Conservation (phyloP, 2,888 invertebrate genomes). For the Euproctis similis region DNA sequence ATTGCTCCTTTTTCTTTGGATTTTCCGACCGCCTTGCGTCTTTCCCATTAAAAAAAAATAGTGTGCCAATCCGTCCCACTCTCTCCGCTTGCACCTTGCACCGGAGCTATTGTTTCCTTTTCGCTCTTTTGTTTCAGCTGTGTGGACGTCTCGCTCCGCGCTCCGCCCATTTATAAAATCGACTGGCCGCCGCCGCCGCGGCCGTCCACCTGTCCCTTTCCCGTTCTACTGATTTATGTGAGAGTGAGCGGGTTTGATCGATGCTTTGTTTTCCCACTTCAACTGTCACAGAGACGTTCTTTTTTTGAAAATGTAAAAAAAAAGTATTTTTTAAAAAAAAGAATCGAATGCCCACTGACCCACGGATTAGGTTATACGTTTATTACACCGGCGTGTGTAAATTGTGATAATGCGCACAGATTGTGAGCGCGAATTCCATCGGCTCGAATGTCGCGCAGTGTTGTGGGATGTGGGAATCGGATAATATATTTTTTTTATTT, state of each 20-base stretch:
- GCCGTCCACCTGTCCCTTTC: constrained; percentile 73
- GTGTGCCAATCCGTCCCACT: constrained; percentile 44
- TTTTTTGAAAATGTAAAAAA: constrained; percentile 52
- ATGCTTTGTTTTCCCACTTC: constrained; percentile 69
- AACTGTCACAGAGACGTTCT: constrained; percentile 42
- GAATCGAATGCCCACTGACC: constrained; percentile 41
- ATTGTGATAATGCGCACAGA: constrained; percentile 65
- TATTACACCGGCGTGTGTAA: constrained; percentile 49
- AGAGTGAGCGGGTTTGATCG: constrained; percentile 73
- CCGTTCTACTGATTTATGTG: constrained; percentile 71
- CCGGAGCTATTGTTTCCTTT: constrained; percentile 61
- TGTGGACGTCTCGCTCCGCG: constrained; percentile 65
- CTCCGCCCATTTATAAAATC: constrained; percentile 76
- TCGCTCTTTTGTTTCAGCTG: constrained; percentile 67
- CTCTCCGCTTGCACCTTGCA: constrained; percentile 62
- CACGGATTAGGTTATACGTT: constrained; percentile 44
- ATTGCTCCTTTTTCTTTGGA: constrained; percentile 54
- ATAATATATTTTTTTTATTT: constrained; percentile 33
- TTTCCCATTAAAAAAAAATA: constrained; percentile 51
- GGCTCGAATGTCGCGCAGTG: constrained; percentile 52
- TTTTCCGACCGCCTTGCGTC: constrained; percentile 62
- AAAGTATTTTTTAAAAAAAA: too few species aligned
- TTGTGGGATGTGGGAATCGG: constrained; percentile 52
- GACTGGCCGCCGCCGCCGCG: constrained; percentile 57
- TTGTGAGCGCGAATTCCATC: constrained; percentile 51